Percentiles rank a stretch among this genome's conserved stretches.
phyloP scores from a whole-genome alignment of 2,113 vertebrate genomes.

The Ginglymostoma cirratum region DNA sequence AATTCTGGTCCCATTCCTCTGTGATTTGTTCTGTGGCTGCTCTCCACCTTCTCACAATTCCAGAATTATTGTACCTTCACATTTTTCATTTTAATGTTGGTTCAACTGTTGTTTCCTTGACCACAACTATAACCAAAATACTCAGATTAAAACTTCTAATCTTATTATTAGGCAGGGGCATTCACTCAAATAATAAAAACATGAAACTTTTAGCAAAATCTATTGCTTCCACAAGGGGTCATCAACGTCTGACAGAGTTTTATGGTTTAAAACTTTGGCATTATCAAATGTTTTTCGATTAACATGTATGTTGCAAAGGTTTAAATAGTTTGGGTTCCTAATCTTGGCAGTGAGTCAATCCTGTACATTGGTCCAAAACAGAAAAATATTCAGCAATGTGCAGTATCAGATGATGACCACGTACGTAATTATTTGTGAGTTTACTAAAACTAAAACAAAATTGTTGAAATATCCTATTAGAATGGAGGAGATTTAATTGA shows the following conservation, averaged over 20 bases:
- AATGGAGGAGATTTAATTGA: not conserved
- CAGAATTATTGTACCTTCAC: not conserved
- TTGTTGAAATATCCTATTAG: not conserved
- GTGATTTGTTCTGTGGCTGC: not conserved
- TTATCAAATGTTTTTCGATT: not conserved
- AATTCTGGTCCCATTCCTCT: not conserved
- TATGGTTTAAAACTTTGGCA: not conserved
- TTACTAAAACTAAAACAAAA: not conserved
- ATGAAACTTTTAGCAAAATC: not conserved
- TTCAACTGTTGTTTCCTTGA: not conserved
- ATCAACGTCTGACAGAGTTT: not conserved
- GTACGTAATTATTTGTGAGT: not conserved
- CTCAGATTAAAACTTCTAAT: not conserved
- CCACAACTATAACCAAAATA: not conserved
- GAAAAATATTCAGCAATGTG: not conserved
- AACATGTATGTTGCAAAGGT: not conserved
- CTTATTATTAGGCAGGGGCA: not conserved
- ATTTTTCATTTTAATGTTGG: not conserved
- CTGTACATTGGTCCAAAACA: not conserved
- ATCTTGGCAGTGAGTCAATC: not conserved
- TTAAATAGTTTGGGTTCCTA: not conserved
- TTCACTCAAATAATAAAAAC: not conserved
- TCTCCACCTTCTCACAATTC: not conserved
- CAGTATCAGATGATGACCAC: not conserved
- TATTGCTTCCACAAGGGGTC: conserved; percentile 27